phyloP scores from a whole-genome alignment of 2,797 vertebrate species.

The Urosaurus nigricauda region DNA sequence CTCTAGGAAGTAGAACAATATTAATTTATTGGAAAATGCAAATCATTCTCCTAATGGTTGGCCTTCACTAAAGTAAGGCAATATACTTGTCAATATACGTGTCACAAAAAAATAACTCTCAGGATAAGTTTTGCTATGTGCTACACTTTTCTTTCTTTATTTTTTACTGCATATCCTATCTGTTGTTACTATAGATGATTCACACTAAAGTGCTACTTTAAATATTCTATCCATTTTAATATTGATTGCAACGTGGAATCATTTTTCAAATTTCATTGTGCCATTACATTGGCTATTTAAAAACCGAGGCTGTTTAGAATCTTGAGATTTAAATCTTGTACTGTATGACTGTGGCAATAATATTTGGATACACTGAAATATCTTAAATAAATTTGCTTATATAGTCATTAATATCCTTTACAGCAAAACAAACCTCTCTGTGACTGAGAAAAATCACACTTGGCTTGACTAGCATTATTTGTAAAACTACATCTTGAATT shows the following conservation, averaged over 20 bases:
- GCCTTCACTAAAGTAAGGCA: slow-evolving; percentile 69
- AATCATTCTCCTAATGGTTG: slow-evolving; percentile 68
- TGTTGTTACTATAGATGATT: slow-evolving; percentile 63
- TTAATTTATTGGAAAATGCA: slow-evolving; percentile 73
- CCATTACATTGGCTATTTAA: slow-evolving; percentile 58
- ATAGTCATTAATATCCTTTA: slow-evolving; percentile 10
- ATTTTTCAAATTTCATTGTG: slow-evolving; percentile 44
- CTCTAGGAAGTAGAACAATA: slow-evolving; percentile 72
- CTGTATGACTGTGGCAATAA: slow-evolving; percentile 43
- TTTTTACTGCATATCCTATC: slow-evolving; percentile 65
- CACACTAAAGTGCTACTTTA: slow-evolving; percentile 67
- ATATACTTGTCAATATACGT: slow-evolving; percentile 73
- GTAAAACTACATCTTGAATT: slow-evolving; percentile 47
- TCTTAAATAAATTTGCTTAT: slow-evolving; percentile 30
- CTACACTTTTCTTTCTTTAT: slow-evolving; percentile 66
- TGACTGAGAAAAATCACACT: slow-evolving; percentile 18
- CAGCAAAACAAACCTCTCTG: slow-evolving; percentile 30
- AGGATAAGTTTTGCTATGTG: slow-evolving; percentile 65
- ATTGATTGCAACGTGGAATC: slow-evolving; percentile 55
- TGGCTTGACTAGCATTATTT: slow-evolving; percentile 54
- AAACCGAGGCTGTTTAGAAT: slow-evolving; percentile 57
- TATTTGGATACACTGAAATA: slow-evolving; percentile 26
- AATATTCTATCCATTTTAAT: slow-evolving; percentile 49
- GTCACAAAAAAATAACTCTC: slow-evolving; percentile 77
- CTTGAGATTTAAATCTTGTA: slow-evolving; percentile 52